Evolutionary conservation across 2,113 vertebrate genomes (phyloP), one percentile per base, ranked within the genome.

Genomic region (Caranx ignobilis): DNA sequence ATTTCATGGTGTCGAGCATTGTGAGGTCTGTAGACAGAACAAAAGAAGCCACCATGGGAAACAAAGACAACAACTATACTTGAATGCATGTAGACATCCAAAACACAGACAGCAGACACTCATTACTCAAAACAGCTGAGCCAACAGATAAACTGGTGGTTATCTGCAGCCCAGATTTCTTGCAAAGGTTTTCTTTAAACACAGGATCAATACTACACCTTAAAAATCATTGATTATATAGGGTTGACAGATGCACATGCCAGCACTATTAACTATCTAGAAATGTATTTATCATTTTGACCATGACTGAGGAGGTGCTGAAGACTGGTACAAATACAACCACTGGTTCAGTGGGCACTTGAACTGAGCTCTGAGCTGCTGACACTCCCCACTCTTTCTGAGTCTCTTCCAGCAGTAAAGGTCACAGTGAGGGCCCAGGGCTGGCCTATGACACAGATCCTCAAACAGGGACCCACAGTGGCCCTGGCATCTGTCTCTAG

Each of bases 401-500:
- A 87, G 87, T 91, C 75, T 92, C 87, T 88, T 83, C 71, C 84
- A 87, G 84, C 87, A 80, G 84, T 88, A 95, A 95, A 94, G 95
- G 95, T 94, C 94, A 94, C 57, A 55, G 75, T 15, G 73, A 83
- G 67, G 73, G 89, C 93, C 91, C 83, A 75, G 79, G 91, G 92
- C 88, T 77, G 91, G 79, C 89, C 89, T 77, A 39, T 92, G 93
- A 94, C 94, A 94, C 89, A 81, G 86, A 87, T 83, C 90, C 92
- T 94, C 93, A 91, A 92, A 90, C 90, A 83, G 77, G 84, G 89
- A 92, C 87, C 82, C 74, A 84, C 86, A 90, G 91, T 75, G 74
- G 88, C 88, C 83, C 88, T 94, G 95, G 94, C 94, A 94, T 95
- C 93, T 95, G 95, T 94, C 95, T 90, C 91, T 86, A 91, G 86